Percentiles rank a stretch among this genome's conserved stretches.
Evolutionary conservation across 2,888 invertebrate genomes (phyloP).

Genomic region (Brassicogethes aeneus): DNA sequence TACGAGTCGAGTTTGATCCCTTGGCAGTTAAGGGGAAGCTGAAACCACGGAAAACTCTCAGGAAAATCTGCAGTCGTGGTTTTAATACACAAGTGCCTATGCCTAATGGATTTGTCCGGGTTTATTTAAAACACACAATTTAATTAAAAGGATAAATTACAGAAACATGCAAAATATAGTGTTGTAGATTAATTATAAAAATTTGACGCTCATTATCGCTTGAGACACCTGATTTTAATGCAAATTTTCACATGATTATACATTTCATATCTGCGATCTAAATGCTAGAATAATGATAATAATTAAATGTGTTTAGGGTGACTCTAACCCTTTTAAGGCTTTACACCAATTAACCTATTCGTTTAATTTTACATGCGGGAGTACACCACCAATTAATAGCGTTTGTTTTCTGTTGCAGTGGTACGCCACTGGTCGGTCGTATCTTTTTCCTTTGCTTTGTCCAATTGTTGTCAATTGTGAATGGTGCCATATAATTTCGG

Average conservation of each 20-base stretch:
- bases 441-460: too few relatives aligned
- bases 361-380: too few relatives aligned
- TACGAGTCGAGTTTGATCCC: slow-evolving; percentile 6
- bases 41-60: slow-evolving; percentile 6
- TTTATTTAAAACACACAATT: not conserved
- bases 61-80: slow-evolving; percentile 3
- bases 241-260: slow-evolving; percentile 25
- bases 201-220: slow-evolving; percentile 26
- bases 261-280: not conserved
- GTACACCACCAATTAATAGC: too few relatives aligned
- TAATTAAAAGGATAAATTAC: too few relatives aligned
- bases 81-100: slow-evolving; percentile 4
- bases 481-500: slow-evolving; percentile 19
- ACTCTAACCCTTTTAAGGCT: not conserved
- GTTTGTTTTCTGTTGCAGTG: too few relatives aligned
- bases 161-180: not conserved
- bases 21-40: slow-evolving; percentile 2
- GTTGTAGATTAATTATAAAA: slow-evolving; percentile 16
- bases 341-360: not conserved
- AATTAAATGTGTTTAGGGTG: not conserved
- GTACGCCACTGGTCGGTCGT: too few relatives aligned
- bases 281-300: not conserved
- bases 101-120: slow-evolving; percentile 7
- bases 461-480: too few relatives aligned
- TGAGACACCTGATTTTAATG: slow-evolving; percentile 23